A percentile compares a stretch with the other conserved stretches of the same genome.
These are phyloP conservation scores for Arnoldichthys spilopterus DNA, from an alignment of 2,797 vertebrate species.

Conservation along the genomic window DNA sequence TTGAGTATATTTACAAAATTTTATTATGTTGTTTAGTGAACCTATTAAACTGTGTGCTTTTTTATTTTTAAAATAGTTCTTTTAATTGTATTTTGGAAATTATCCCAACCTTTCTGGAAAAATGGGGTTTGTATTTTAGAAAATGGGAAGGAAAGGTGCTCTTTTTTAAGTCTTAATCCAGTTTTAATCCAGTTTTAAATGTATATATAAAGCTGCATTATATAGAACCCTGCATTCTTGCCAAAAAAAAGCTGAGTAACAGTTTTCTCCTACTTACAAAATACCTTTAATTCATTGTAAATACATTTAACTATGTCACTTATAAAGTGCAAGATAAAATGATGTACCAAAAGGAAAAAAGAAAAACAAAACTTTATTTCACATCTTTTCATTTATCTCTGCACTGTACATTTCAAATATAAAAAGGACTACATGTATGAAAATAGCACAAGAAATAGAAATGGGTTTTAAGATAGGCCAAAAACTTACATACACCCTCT, in stretches of 20 bases:
- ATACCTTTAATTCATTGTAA: slow-evolving; percentile 75
- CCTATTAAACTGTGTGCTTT: no score
- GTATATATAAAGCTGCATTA: no score
- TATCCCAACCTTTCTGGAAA: no score
- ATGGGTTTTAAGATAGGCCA: slow-evolving; percentile 53
- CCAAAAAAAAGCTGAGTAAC: neutral
- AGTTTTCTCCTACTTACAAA: slow-evolving; percentile 69
- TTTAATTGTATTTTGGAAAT: no score
- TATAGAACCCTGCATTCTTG: no score
- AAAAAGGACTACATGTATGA: slow-evolving; percentile 70
- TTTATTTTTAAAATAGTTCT: no score
- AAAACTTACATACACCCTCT: slow-evolving; percentile 52
- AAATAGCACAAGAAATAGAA: slow-evolving; percentile 64
- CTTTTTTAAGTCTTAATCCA: no score
- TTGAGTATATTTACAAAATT: no score
- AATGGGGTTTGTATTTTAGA: no score
- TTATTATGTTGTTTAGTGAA: no score
- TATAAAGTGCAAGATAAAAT: slow-evolving; percentile 77
- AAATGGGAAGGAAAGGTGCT: no score
- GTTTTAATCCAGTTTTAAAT: no score
- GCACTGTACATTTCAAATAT: slow-evolving; percentile 67
- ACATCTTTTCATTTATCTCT: slow-evolving; percentile 61
- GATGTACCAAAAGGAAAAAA: slow-evolving; percentile 66
- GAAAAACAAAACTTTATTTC: slow-evolving; percentile 68
- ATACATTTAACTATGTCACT: slow-evolving; percentile 73